These are phyloP conservation scores for Malaclemys terrapin DNA, from an alignment of 2,113 vertebrate genomes.

Conservation along the genomic window DNA sequence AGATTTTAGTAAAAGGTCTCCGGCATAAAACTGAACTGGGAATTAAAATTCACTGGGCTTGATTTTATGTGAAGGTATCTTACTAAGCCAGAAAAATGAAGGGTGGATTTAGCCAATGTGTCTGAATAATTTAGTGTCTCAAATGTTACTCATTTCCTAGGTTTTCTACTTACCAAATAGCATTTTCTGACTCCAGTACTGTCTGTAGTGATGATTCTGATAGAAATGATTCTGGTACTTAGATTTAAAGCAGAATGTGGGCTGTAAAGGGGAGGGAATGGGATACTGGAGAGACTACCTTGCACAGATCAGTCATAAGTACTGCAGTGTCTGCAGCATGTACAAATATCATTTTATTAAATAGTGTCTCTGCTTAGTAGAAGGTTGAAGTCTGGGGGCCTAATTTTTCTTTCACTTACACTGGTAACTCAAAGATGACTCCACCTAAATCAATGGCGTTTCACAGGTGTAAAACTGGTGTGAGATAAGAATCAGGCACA, in stretches of 20 bases:
- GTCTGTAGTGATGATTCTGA: background rate
- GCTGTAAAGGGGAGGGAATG: background rate
- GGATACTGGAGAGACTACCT: background rate
- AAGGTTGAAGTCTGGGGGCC: constrained; percentile 63
- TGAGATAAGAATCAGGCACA: constrained; percentile 47
- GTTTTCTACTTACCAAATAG: background rate
- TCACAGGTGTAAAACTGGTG: constrained; percentile 37
- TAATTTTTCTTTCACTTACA: constrained; percentile 40
- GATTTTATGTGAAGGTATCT: background rate
- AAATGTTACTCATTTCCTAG: background rate
- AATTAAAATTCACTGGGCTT: background rate
- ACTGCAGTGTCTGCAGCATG: background rate
- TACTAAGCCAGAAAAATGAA: constrained; percentile 1
- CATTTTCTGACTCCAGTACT: background rate
- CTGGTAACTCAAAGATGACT: background rate
- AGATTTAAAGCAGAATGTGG: background rate
- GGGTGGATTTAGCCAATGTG: background rate
- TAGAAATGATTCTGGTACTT: background rate
- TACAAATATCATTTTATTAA: constrained; percentile 63
- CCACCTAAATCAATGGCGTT: background rate
- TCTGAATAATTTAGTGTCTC: background rate
- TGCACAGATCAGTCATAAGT: background rate
- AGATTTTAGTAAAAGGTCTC: constrained; percentile 6
- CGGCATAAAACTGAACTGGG: constrained; percentile 19
- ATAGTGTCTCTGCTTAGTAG: constrained; percentile 62